Evolutionary conservation across 2,888 invertebrate genomes (phyloP), one percentile per base, ranked within the genome.

Genomic region (Pseudococcus viburni): DNA sequence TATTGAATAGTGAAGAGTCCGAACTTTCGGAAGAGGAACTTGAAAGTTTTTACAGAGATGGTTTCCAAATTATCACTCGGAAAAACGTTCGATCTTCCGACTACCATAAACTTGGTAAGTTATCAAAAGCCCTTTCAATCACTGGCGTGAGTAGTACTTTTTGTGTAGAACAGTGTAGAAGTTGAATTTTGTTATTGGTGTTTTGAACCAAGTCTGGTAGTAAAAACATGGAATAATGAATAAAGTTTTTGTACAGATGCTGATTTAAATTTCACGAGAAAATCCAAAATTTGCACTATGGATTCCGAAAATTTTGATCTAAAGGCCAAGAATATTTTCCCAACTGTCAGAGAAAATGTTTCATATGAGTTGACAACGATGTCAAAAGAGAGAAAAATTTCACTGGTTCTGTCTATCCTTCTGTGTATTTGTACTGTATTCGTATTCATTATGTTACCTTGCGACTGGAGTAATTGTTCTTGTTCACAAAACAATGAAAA

Each of bases 1-100:
- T 51, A 59, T 55, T 48, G 4, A 80, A 83, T 42, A 88, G 88
- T 42, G 88, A 88, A 48, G 83, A 88, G 22, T 80, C 88, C 11
- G 88, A 88, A 48, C 39, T 88, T n/a, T 88, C 88, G 8, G 88
- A 88, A 12, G 83, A 88, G 9, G 88, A 88, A 39, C 39, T 88
- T 17, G 51, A 80, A 33, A 83, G 83, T 39, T 80, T 88, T 12
- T 55, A 88, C 33, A 22, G 19, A 83, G 83, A 88, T 88, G 88
- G 88, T 39, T 88, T 88, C 42, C 88, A 88, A 88, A 80, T 88
- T 88, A 88, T 88, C 17, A 83, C 88, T 15, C 55, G 51, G 42
- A 88, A 80, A 51, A 42, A 39, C 11, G 2, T 83, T 17, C 19
- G 26, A 26, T 48, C 86, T 22, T 7, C 77, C 26, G 48, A 48